These are phyloP conservation scores for Andrena chrysosceles DNA, from an alignment of 2,888 invertebrate species.

Conservation along the genomic window DNA sequence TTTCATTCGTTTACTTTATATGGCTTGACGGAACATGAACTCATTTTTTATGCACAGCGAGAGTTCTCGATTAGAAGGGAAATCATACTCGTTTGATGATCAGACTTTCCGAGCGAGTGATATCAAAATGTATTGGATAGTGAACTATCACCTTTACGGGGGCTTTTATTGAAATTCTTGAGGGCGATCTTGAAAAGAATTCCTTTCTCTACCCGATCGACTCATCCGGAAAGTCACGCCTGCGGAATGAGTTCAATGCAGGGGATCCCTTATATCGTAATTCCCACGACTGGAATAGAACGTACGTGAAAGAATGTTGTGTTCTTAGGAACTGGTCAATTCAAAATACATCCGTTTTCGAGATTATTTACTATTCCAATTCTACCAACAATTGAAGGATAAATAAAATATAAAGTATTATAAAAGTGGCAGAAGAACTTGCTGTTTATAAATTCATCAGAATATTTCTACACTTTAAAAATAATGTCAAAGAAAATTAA, in stretches of 20 bases:
- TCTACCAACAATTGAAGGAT: no score
- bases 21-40: neutral
- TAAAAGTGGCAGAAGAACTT: no score
- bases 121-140: conserved; percentile 64
- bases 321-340: conserved; percentile 29
- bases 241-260: conserved; percentile 65
- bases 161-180: conserved; percentile 72
- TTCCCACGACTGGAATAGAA: conserved; percentile 42
- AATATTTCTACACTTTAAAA: no score
- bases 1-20: no score
- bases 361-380: conserved; percentile 17
- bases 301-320: conserved; percentile 36
- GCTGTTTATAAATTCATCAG: no score
- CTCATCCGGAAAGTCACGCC: conserved; percentile 68
- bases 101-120: conserved; percentile 21
- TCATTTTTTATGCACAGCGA: neutral
- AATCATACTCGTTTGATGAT: conserved; percentile 10
- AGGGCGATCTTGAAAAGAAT: conserved; percentile 68
- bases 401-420: neutral
- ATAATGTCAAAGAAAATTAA: no score
- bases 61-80: conserved; percentile 1
- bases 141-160: conserved; percentile 54
- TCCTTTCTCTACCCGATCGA: conserved; percentile 57
- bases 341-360: conserved; percentile 1
- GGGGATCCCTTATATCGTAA: conserved; percentile 56